Percentiles rank a stretch among this genome's conserved stretches.
These are phyloP conservation scores for Leptopilina boulardi DNA, from an alignment of 1,140 invertebrate species.

Conservation along the genomic window DNA sequence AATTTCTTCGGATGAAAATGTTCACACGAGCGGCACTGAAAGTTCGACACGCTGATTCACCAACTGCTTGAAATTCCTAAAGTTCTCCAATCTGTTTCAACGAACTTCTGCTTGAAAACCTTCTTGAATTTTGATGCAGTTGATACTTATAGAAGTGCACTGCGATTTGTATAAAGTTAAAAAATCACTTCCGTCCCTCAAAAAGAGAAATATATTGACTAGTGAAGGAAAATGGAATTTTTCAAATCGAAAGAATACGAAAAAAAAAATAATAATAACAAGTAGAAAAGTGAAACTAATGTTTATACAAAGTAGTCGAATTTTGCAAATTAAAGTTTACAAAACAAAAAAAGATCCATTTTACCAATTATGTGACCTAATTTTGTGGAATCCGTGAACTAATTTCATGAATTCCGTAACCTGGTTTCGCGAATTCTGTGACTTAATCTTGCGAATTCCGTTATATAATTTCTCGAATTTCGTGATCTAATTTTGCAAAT, in stretches of 20 bases:
- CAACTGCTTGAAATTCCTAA: slow-evolving; percentile 26
- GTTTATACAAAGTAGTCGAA: too few relatives aligned
- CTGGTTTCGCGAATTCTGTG: too few relatives aligned
- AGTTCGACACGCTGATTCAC: slow-evolving; percentile 22
- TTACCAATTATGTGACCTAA: too few relatives aligned
- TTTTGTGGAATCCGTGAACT: too few relatives aligned
- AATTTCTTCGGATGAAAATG: slow-evolving; percentile 2
- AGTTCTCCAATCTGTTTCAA: slow-evolving; percentile 29
- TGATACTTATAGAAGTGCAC: slow-evolving; percentile 9
- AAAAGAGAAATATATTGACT: slow-evolving; percentile 6
- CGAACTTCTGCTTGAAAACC: slow-evolving; percentile 23
- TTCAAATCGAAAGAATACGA: background rate
- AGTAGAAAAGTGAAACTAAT: too few relatives aligned
- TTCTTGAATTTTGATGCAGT: slow-evolving; percentile 30
- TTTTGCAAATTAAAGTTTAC: too few relatives aligned
- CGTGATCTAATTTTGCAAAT: too few relatives aligned
- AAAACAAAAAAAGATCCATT: too few relatives aligned
- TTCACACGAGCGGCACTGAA: background rate
- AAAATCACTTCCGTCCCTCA: background rate
- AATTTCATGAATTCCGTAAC: too few relatives aligned
- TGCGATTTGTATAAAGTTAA: slow-evolving; percentile 17
- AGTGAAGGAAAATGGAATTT: background rate
- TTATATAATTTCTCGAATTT: too few relatives aligned
- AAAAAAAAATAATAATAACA: background rate
- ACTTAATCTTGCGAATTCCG: too few relatives aligned